Conservation (phyloP, 92 coral and sea anemone species). For the Hydrozoanthus gracilis region DNA sequence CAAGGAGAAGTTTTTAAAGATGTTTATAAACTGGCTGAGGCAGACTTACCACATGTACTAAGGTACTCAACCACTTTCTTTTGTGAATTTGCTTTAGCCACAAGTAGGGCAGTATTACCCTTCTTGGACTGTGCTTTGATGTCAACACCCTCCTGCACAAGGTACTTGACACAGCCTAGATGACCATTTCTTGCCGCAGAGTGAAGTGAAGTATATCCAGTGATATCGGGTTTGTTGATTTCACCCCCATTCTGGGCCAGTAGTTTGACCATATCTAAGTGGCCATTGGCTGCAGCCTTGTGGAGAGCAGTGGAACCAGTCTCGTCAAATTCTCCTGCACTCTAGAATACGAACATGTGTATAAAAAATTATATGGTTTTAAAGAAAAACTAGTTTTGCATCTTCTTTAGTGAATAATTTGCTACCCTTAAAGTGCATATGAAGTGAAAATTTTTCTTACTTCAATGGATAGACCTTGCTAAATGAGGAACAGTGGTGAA, state of each 20-base stretch:
- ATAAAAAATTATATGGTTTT: background rate
- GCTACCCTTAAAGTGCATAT: too few species aligned
- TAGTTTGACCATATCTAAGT: conserved; percentile 73
- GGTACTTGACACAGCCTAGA: conserved; percentile 79
- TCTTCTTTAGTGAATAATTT: too few species aligned
- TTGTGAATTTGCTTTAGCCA: conserved; percentile 85
- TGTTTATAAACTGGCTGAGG: too few species aligned
- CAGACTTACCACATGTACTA: conserved; percentile 76
- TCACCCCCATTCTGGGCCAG: conserved; percentile 79
- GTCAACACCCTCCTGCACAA: conserved; percentile 89
- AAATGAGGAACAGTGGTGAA: too few species aligned
- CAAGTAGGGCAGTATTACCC: conserved; percentile 80
- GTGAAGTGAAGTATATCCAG: conserved; percentile 88
- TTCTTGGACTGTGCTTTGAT: conserved; percentile 75
- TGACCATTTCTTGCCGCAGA: conserved; percentile 95
- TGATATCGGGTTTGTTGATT: conserved; percentile 71
- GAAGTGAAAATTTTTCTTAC: too few species aligned
- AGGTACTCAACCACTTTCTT: conserved; percentile 84
- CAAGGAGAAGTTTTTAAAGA: too few species aligned
- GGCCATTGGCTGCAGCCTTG: conserved; percentile 93
- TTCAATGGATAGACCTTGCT: too few species aligned
- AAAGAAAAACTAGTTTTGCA: background rate
- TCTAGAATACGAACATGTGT: conserved; percentile 45
- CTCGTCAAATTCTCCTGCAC: conserved; percentile 75
- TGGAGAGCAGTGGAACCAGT: conserved; percentile 88